Percentiles rank a stretch among this genome's conserved stretches.
phyloP scores from a whole-genome alignment of 2,797 vertebrate genomes.

The Amniataba percoides region DNA sequence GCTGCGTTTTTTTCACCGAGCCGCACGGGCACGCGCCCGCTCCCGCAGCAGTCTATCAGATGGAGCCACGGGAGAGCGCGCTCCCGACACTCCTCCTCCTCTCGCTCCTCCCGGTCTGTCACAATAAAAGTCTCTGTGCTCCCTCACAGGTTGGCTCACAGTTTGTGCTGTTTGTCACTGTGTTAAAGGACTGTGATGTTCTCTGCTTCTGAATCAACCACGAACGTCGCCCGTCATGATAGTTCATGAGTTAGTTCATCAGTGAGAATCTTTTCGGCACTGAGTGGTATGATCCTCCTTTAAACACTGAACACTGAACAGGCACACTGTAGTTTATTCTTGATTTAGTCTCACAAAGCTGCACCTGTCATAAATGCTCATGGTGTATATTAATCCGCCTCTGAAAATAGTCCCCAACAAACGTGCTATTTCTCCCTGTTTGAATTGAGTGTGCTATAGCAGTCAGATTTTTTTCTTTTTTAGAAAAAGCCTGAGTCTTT shows the following conservation, averaged over 20 bases:
- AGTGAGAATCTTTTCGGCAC: no score
- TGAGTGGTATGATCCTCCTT: no score
- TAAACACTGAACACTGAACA: no score
- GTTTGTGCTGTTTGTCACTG: no score
- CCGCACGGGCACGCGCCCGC: constrained; percentile 61
- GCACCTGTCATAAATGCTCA: not conserved
- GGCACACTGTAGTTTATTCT: not conserved
- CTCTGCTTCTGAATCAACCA: not conserved
- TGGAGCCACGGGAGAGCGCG: constrained; percentile 43
- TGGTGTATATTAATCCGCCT: not conserved
- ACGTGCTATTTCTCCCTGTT: no score
- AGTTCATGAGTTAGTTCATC: no score
- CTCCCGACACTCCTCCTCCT: constrained; percentile 22
- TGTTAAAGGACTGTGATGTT: not conserved
- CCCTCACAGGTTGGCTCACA: not conserved
- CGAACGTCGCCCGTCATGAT: no score
- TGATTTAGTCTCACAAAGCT: not conserved
- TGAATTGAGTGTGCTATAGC: not conserved
- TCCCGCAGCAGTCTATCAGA: constrained; percentile 52
- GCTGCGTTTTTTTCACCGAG: constrained; percentile 12
- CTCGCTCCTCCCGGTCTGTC: constrained; percentile 23
- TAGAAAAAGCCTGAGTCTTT: not conserved
- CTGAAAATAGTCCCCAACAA: not conserved
- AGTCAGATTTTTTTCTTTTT: not conserved
- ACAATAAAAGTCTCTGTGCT: constrained; percentile 52